Evolutionary conservation across 2,113 vertebrate species (phyloP).

Genomic region (Nipponia nippon): DNA sequence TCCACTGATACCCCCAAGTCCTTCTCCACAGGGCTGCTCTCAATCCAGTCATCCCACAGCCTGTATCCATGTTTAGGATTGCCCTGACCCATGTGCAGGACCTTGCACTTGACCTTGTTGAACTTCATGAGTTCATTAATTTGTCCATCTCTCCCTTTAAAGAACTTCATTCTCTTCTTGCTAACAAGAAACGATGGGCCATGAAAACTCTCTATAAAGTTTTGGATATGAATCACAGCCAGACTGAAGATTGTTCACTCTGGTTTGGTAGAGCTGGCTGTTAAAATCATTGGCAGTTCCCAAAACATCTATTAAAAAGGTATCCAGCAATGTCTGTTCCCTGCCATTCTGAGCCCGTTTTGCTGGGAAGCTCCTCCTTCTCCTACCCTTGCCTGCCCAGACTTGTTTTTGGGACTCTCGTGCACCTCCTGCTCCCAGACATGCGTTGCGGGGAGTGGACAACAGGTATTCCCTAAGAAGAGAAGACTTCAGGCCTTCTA

Average conservation of each 20-base stretch:
- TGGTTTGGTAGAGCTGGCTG: not conserved
- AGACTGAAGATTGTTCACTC: not conserved
- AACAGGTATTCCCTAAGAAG: not conserved
- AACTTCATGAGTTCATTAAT: not conserved
- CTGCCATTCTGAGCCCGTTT: not conserved
- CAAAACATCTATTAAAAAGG: not conserved
- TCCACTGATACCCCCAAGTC: not conserved
- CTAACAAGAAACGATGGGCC: not conserved
- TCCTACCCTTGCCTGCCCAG: not conserved
- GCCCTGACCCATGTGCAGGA: not conserved
- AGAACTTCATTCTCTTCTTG: not conserved
- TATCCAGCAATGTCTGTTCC: not conserved
- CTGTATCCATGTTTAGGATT: not conserved
- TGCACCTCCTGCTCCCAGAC: not conserved
- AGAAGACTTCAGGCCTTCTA: not conserved
- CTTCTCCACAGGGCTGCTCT: not conserved
- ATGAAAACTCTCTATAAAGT: not conserved
- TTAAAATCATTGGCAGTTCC: not conserved
- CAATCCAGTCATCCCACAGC: not conserved
- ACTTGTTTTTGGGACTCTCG: not conserved
- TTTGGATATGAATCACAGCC: not conserved
- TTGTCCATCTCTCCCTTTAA: not conserved
- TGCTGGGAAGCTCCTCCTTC: not conserved
- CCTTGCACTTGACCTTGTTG: not conserved
- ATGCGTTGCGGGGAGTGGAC: accelerated